A percentile compares a stretch with the other conserved stretches of the same genome.
phyloP scores from a whole-genome alignment of 2,113 vertebrate species.

The Amazona vittata region DNA sequence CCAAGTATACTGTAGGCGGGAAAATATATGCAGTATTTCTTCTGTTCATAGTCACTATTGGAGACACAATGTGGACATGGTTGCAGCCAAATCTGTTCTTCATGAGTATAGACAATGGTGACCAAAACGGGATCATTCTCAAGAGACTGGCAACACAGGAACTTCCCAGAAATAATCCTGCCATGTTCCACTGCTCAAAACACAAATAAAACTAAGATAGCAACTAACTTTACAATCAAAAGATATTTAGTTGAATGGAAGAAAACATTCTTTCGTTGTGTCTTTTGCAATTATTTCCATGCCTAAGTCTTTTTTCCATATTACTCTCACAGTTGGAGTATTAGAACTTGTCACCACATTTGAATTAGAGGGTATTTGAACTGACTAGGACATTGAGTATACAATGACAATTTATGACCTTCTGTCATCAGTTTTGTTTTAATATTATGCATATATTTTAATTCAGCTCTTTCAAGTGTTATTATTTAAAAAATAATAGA shows the following conservation, averaged over 20 bases:
- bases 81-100: background rate
- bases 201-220: background rate
- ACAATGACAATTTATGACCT: background rate
- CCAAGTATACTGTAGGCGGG: background rate
- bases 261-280: background rate
- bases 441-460: background rate
- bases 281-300: background rate
- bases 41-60: background rate
- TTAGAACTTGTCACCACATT: background rate
- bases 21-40: background rate
- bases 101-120: background rate
- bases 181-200: background rate
- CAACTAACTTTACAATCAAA: background rate
- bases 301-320: background rate
- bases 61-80: background rate
- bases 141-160: background rate
- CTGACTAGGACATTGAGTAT: background rate
- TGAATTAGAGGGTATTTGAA: background rate
- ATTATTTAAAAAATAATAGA: background rate
- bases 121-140: fast-evolving
- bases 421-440: background rate
- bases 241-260: background rate
- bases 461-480: background rate
- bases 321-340: background rate
- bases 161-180: background rate